These are phyloP conservation scores for Lutraria rhynchaena DNA, from an alignment of 1,140 invertebrate species.

Conservation along the genomic window DNA sequence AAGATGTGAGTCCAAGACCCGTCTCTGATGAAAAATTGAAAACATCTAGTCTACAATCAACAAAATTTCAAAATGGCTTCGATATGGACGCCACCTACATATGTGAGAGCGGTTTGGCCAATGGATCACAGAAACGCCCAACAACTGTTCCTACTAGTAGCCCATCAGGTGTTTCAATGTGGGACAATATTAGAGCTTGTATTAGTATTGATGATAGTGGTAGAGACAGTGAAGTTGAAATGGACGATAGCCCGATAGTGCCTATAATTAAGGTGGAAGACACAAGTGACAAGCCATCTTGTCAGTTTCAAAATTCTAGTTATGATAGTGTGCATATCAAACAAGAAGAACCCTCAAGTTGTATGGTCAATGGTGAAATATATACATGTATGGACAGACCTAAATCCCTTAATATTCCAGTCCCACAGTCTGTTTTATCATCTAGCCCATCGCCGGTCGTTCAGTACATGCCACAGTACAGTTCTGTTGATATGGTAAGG, in stretches of 20 bases:
- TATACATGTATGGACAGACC: constrained; percentile 56
- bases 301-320: constrained; percentile 69
- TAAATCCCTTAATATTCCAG: constrained; percentile 62
- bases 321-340: constrained; percentile 66
- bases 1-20: constrained; percentile 5
- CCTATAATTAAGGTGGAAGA: constrained; percentile 75
- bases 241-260: constrained; percentile 49
- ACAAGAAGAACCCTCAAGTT: constrained; percentile 63
- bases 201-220: constrained; percentile 70
- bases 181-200: constrained; percentile 78
- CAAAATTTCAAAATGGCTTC: constrained; percentile 66
- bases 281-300: constrained; percentile 71
- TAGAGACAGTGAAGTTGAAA: constrained; percentile 46
- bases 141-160: not conserved
- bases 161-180: constrained; percentile 66
- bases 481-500: constrained; percentile 57
- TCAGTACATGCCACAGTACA: constrained; percentile 63
- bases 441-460: constrained; percentile 55
- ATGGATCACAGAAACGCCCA: constrained; percentile 18
- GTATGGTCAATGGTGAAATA: constrained; percentile 50
- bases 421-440: constrained; percentile 55
- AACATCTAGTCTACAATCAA: constrained; percentile 26
- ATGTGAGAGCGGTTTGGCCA: constrained; percentile 54
- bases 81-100: constrained; percentile 70
- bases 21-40: constrained; percentile 18